These are phyloP conservation scores for Lepidurus apus DNA, from an alignment of 1,140 invertebrate species.

Conservation along the genomic window DNA sequence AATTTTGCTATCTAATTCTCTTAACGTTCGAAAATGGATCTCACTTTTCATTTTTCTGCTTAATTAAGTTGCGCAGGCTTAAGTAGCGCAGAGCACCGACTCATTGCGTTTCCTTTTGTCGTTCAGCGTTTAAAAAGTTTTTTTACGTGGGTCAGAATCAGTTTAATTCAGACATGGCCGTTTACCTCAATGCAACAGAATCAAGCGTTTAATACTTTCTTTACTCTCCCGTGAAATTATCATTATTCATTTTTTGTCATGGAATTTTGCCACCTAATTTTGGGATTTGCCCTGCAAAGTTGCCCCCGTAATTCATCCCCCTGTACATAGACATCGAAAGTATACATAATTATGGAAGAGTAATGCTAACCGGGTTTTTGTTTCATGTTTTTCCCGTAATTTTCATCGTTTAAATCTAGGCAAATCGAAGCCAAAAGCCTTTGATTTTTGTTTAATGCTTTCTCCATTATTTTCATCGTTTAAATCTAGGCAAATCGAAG, in stretches of 20 bases:
- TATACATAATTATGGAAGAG: slow-evolving; percentile 15
- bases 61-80: background rate
- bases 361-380: background rate
- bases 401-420: too few relatives aligned
- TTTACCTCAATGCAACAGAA: slow-evolving; percentile 19
- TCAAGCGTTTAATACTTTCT: slow-evolving; percentile 5
- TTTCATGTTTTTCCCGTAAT: too few relatives aligned
- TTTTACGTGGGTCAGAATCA: background rate
- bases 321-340: slow-evolving; percentile 10
- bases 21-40: slow-evolving; percentile 13
- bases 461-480: too few relatives aligned
- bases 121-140: background rate
- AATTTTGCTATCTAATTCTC: background rate
- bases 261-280: background rate
- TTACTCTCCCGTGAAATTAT: background rate
- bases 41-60: background rate
- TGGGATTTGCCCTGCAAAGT: slow-evolving; percentile 6
- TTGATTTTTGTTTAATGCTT: too few relatives aligned
- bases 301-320: background rate
- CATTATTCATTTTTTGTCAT: background rate
- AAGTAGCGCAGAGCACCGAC: background rate
- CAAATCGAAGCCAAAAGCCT: too few relatives aligned
- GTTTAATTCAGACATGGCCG: background rate
- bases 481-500: too few relatives aligned
- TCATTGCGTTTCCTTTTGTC: background rate